Conservation (phyloP, 2,113 vertebrate genomes). For the Indicator indicator region DNA sequence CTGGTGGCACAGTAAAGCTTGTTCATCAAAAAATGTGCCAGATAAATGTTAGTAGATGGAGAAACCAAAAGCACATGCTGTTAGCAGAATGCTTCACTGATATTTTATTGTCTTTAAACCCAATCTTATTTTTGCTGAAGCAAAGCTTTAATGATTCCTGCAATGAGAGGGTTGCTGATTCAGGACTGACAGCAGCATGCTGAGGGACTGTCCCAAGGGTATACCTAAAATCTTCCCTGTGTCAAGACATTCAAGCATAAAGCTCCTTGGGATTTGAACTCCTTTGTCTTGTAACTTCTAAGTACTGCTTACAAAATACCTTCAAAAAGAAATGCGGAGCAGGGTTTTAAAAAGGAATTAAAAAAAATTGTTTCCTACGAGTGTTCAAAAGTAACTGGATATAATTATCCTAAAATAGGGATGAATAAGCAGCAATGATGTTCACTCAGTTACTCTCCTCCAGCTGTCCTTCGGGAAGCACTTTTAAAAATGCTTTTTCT, state of each 20-base stretch:
- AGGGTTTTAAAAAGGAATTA: background rate
- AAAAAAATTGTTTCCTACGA: rapidly evolving
- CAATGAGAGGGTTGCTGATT: background rate
- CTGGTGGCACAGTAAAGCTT: background rate
- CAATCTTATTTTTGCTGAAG: background rate
- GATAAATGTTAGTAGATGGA: background rate
- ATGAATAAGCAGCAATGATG: background rate
- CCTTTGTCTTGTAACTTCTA: background rate
- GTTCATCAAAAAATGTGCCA: background rate
- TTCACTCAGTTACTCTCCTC: background rate
- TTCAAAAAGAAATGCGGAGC: background rate
- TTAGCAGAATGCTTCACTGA: background rate
- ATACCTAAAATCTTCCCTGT: background rate
- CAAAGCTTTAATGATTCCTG: background rate
- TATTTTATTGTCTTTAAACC: background rate
- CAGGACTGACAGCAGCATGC: background rate
- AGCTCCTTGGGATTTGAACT: background rate
- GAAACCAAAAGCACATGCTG: background rate
- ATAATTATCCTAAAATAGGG: background rate
- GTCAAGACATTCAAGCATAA: background rate
- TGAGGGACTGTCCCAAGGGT: background rate
- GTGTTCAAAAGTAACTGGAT: background rate
- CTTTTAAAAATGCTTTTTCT: background rate
- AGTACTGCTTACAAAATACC: background rate
- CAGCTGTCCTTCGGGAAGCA: background rate